Base-by-base conservation (phyloP, 2,888 invertebrate species). In the Calliopum simillimum region DNA sequence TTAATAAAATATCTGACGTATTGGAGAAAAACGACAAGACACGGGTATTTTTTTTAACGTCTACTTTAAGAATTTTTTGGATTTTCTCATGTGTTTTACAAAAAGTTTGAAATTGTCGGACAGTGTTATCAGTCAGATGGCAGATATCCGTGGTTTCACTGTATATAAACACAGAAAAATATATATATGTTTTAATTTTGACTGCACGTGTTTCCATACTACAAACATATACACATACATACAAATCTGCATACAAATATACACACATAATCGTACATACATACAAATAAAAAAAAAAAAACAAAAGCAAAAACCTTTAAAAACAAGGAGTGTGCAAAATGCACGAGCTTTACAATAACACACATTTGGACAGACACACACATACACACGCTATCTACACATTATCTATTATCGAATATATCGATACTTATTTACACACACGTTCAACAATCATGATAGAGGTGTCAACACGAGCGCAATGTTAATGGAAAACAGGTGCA, bases 401-500 rank as follows among this genome's bases (percentile, higher is more conserved):
- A 33, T 33, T 8, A 1, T 2, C 8, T 33, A 33, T 8, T 33
- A 33, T 33, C 33, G 33, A 5, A 33, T 33, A 33, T 33, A 33
- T 33, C 33, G 33, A 33, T 33, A 33, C 33, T 33, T 33, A 33
- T 33, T 33, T 33, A 33, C 33, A 33, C 33, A 33, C 33, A 33
- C 33, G 33, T 23, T 43, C 21, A 25, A 5, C 44, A 66, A 58
- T 66, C 58, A 58, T 44, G 46, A 46, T 25, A 16, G 58, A 66
- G 66, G 66, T 66, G 66, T 66, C 66, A 66, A 66, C 66, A 66
- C 56, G 56, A 58, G 66, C 66, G 21, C 46, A 44, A 47, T 58
- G 66, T 58, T 66, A 66, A 66, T 58, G 25, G 56, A 66, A 66
- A 66, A 25, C 66, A 66, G 66, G 56, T 66, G 66, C 56, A 58